These are phyloP conservation scores for Marcusenius ussheri DNA, from an alignment of 2,113 vertebrate genomes.

Conservation along the genomic window DNA sequence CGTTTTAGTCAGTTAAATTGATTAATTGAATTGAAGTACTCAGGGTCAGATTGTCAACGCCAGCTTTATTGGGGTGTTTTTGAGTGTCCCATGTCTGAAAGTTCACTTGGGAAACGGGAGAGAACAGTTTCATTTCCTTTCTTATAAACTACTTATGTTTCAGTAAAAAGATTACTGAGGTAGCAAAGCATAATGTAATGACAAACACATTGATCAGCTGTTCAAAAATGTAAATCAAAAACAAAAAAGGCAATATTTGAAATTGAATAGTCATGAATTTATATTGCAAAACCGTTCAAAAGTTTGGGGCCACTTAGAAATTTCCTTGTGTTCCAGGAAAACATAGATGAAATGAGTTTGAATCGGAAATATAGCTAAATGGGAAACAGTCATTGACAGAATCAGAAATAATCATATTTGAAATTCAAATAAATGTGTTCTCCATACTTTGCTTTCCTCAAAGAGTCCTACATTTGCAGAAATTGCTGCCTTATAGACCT, in stretches of 20 bases:
- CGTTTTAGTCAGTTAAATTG: not conserved
- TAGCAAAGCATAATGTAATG: not conserved
- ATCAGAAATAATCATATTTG: too few relatives aligned
- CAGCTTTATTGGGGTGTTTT: constrained; percentile 32
- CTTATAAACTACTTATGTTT: not conserved
- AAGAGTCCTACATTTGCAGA: too few relatives aligned
- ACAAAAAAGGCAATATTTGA: not conserved
- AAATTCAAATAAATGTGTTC: too few relatives aligned
- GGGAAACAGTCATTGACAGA: too few relatives aligned
- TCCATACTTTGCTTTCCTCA: too few relatives aligned
- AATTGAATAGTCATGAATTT: not conserved
- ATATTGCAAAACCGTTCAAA: not conserved
- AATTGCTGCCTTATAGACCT: too few relatives aligned
- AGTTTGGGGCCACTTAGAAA: too few relatives aligned
- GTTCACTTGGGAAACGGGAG: constrained; percentile 54
- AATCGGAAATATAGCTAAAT: too few relatives aligned
- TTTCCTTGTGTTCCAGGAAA: too few relatives aligned
- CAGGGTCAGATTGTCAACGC: constrained; percentile 26
- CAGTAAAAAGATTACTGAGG: not conserved
- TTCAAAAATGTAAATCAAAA: not conserved
- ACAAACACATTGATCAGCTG: not conserved
- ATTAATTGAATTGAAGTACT: not conserved
- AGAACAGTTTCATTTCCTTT: not conserved
- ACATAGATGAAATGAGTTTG: too few relatives aligned
- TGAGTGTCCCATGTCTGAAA: constrained; percentile 48